phyloP scores from a whole-genome alignment of 2,113 vertebrate genomes.

The Anguilla japonica region DNA sequence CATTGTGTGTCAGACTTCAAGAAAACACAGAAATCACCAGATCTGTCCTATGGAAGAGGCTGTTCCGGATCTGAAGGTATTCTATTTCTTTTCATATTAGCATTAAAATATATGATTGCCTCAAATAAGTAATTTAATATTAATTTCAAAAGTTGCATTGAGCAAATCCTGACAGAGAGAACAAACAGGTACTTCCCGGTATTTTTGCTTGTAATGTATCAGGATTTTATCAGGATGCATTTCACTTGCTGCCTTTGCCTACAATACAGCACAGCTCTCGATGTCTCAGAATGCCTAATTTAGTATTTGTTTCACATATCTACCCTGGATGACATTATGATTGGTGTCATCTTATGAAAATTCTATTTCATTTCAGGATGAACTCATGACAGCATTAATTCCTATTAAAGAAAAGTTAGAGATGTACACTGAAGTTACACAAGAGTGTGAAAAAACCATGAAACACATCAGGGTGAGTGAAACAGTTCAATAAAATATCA shows the following conservation, averaged over 20 bases:
- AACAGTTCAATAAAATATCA: not conserved
- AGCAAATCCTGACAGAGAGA: too few relatives aligned
- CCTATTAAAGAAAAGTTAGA: not conserved
- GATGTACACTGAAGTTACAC: not conserved
- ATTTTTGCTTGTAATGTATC: too few relatives aligned
- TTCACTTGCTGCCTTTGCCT: too few relatives aligned
- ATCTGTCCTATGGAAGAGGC: not conserved
- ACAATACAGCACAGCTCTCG: too few relatives aligned
- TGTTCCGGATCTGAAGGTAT: not conserved
- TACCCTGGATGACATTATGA: not conserved
- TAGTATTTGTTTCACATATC: too few relatives aligned
- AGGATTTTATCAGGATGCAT: too few relatives aligned
- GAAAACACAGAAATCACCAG: constrained; percentile 3
- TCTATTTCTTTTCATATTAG: not conserved
- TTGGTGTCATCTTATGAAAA: not conserved
- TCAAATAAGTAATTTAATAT: too few relatives aligned
- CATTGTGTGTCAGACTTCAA: not conserved
- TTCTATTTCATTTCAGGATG: not conserved
- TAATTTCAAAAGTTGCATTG: too few relatives aligned
- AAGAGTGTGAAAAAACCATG: not conserved
- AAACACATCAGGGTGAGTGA: not conserved
- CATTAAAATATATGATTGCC: not conserved
- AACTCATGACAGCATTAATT: not conserved
- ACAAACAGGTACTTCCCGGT: too few relatives aligned
- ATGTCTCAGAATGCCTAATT: too few relatives aligned